Evolutionary conservation across 2,888 invertebrate genomes (phyloP).

Genomic region (Eristalis tenax): DNA sequence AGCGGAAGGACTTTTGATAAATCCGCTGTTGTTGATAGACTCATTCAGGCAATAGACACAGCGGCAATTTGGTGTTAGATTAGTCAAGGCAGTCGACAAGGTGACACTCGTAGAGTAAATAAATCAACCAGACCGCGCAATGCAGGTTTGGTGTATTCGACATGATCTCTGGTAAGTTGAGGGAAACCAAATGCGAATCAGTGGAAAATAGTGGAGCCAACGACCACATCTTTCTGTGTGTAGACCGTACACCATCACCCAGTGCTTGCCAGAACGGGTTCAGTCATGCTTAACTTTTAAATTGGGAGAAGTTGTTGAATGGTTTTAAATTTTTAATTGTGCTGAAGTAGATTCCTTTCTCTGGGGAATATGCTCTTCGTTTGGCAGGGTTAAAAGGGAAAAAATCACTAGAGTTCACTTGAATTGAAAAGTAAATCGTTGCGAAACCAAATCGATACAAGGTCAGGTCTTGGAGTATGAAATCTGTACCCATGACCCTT

Average conservation of each 20-base stretch:
- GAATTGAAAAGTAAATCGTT: slow-evolving; percentile 10
- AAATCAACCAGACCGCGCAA: not conserved
- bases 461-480: slow-evolving; percentile 15
- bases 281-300: slow-evolving; percentile 58
- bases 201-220: not conserved
- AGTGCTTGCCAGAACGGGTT: not conserved
- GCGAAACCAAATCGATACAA: slow-evolving; percentile 19
- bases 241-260: not conserved
- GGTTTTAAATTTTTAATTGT: slow-evolving; percentile 58
- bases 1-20: slow-evolving; percentile 55
- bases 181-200: not conserved
- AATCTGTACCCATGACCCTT: slow-evolving; percentile 5
- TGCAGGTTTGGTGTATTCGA: not conserved
- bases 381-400: not conserved
- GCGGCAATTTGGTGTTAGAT: slow-evolving; percentile 55
- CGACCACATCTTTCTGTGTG: not conserved
- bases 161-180: slow-evolving; percentile 15
- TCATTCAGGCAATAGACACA: slow-evolving; percentile 30
- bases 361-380: not conserved
- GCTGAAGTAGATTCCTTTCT: slow-evolving; percentile 41
- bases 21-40: slow-evolving; percentile 51
- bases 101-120: not conserved
- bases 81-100: slow-evolving; percentile 29
- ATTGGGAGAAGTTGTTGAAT: slow-evolving; percentile 52
- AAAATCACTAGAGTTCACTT: slow-evolving; percentile 2